These are phyloP conservation scores for Microctenopoma steveboyesi DNA, from an alignment of 2,797 vertebrate genomes.

Conservation along the genomic window DNA sequence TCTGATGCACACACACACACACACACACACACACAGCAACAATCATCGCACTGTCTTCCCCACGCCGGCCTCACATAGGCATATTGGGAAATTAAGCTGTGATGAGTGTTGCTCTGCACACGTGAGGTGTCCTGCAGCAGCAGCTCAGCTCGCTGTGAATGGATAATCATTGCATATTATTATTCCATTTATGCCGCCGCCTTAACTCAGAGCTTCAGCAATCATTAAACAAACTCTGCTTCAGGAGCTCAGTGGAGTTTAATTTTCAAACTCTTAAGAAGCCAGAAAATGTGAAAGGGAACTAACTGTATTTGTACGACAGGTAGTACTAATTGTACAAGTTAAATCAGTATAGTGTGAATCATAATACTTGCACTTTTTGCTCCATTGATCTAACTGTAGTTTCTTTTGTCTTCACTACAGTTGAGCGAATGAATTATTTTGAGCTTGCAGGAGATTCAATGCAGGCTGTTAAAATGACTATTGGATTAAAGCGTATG, in stretches of 20 bases:
- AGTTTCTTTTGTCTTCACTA: no score
- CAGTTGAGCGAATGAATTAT: no score
- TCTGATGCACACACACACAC: conserved; percentile 22
- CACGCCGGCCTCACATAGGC: conserved; percentile 30
- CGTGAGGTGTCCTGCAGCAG: conserved; percentile 48
- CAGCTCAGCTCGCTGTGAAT: conserved; percentile 46
- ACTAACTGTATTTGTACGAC: not conserved
- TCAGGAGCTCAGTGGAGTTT: conserved; percentile 10
- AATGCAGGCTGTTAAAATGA: no score
- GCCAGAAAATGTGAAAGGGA: conserved; percentile 5
- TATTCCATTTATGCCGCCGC: conserved; percentile 32
- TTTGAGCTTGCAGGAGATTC: no score
- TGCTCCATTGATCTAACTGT: no score
- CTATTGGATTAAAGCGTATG: no score
- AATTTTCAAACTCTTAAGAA: conserved; percentile 4
- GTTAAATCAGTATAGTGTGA: not conserved
- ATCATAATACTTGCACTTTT: not conserved
- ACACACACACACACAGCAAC: not conserved
- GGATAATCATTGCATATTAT: conserved; percentile 58
- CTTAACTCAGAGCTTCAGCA: conserved; percentile 22
- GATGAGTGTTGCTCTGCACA: conserved; percentile 44
- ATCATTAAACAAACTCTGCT: conserved; percentile 20
- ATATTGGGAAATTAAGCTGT: conserved; percentile 32
- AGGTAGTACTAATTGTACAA: not conserved
- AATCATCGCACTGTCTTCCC: conserved; percentile 45